Conservation (phyloP, 2,113 vertebrate species). For the Epinephelus fuscoguttatus region DNA sequence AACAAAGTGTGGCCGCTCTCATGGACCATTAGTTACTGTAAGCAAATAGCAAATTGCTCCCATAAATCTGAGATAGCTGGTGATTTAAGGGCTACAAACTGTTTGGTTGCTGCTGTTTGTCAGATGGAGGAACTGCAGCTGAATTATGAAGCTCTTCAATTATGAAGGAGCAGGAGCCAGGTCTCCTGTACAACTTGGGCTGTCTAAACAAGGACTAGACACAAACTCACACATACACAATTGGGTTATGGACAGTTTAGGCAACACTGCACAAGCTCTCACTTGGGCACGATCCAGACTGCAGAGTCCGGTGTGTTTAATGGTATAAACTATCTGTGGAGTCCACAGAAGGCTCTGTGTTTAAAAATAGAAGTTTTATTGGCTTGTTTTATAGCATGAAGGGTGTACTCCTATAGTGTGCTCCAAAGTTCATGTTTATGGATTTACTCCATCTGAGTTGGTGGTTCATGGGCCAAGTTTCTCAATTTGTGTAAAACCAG, state of each 20-base stretch:
- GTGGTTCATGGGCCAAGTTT: constrained; percentile 47
- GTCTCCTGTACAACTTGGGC: background rate
- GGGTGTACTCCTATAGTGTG: constrained; percentile 38
- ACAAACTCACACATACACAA: constrained; percentile 22
- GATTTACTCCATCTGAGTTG: constrained; percentile 40
- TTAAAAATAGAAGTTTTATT: constrained; percentile 66
- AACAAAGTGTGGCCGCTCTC: background rate
- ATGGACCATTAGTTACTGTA: background rate
- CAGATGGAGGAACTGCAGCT: background rate
- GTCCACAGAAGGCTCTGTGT: constrained; percentile 28
- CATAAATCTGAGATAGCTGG: background rate
- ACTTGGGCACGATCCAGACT: constrained; percentile 14
- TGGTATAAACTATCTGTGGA: background rate
- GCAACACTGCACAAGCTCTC: constrained; percentile 7
- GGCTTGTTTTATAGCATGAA: constrained; percentile 48
- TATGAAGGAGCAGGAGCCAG: background rate
- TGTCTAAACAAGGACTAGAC: constrained; percentile 39
- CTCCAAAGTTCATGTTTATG: constrained; percentile 55
- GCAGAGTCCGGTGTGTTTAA: constrained; percentile 29
- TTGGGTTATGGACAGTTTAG: constrained; percentile 13
- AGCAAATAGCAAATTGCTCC: background rate
- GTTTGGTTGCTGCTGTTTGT: background rate
- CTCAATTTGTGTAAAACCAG: constrained; percentile 68
- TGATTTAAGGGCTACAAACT: background rate
- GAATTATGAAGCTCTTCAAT: background rate